Conservation (phyloP, 2,888 invertebrate genomes). For the Eretmocerus hayati region DNA sequence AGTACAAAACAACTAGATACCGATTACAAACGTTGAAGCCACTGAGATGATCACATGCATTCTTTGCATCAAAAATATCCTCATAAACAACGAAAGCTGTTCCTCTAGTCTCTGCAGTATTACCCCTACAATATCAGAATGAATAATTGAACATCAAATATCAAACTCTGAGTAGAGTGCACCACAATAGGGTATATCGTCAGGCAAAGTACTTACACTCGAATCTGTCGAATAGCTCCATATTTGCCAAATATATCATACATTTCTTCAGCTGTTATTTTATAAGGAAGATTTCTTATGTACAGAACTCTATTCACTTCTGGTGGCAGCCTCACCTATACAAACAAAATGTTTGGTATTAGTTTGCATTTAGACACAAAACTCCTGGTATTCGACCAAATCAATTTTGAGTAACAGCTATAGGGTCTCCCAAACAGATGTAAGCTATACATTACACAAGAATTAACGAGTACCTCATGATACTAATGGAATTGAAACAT, state of each 20-base stretch:
- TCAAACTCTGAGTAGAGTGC: not conserved
- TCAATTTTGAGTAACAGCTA: no score
- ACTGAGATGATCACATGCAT: slow-evolving; percentile 97
- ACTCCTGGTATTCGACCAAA: no score
- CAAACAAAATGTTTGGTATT: no score
- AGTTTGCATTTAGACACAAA: no score
- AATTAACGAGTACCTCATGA: no score
- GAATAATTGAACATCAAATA: slow-evolving; percentile 54
- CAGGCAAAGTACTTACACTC: slow-evolving; percentile 97
- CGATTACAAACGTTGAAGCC: slow-evolving; percentile 99
- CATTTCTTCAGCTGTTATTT: slow-evolving; percentile 99
- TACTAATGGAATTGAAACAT: no score
- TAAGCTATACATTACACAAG: no score
- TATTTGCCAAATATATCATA: slow-evolving; percentile 99
- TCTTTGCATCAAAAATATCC: slow-evolving; percentile 99
- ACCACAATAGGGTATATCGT: no score
- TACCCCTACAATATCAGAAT: slow-evolving; percentile 77
- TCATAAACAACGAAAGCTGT: slow-evolving; percentile 99
- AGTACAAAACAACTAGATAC: slow-evolving; percentile 97
- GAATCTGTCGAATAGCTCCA: slow-evolving; percentile 96
- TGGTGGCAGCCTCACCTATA: slow-evolving; percentile 96
- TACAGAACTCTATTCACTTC: slow-evolving; percentile 97
- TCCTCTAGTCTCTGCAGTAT: slow-evolving; percentile 95
- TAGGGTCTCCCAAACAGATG: no score
- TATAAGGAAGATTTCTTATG: slow-evolving; percentile 95